phyloP scores from a whole-genome alignment of 2,888 invertebrate species.

The Chloromyia formosa region DNA sequence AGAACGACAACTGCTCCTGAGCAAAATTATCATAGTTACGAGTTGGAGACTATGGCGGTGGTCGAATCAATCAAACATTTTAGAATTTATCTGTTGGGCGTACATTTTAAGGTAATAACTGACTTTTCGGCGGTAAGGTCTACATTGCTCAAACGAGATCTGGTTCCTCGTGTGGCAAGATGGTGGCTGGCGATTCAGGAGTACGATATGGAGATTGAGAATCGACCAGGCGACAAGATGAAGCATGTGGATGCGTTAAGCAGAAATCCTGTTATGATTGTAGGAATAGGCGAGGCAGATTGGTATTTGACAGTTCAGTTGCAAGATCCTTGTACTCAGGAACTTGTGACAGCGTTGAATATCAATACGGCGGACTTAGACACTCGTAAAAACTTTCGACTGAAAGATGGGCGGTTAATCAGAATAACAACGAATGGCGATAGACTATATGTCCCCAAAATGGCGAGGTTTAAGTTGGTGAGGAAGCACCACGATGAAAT shows the following conservation, averaged over 20 bases:
- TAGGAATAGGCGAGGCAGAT: neutral
- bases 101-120: conserved; percentile 25
- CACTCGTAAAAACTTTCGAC: neutral
- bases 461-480: neutral
- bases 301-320: conserved; percentile 17
- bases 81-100: neutral
- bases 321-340: no score
- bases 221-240: conserved; percentile 15
- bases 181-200: no score
- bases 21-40: no score
- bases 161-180: no score
- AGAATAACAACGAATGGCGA: neutral
- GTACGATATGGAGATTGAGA: conserved; percentile 11
- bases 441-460: neutral
- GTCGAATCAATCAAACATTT: neutral
- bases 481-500: neutral
- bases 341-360: no score
- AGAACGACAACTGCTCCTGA: no score
- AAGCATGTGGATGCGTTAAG: conserved; percentile 53
- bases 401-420: conserved; percentile 2
- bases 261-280: neutral
- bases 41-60: neutral
- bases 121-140: conserved; percentile 8
- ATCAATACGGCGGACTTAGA: neutral
- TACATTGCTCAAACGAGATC: neutral